A percentile compares a stretch with the other conserved stretches of the same genome.
Conservation (phyloP, 1,140 invertebrate genomes). For the Calephelis nemesis region DNA sequence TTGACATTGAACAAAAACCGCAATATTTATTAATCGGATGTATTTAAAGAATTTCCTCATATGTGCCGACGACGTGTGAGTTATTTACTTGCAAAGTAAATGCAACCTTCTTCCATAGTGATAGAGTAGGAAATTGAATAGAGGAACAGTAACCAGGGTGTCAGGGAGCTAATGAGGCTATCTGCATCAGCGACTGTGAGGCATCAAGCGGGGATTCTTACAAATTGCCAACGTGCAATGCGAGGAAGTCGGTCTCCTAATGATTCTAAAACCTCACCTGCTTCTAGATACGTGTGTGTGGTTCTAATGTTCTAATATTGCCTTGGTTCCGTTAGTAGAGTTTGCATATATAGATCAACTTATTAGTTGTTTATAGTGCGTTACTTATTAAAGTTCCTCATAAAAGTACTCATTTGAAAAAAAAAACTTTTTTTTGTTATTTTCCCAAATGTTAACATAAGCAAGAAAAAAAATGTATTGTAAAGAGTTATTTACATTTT, state of each 20-base stretch:
- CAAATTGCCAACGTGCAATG: neutral
- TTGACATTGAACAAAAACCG: no score
- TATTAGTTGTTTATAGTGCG: no score
- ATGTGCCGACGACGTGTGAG: conserved; percentile 6
- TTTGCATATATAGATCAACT: no score
- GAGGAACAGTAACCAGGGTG: neutral
- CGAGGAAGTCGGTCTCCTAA: neutral
- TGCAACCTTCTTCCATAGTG: neutral
- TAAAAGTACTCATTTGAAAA: no score
- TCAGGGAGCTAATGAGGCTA: neutral
- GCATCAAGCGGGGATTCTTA: conserved; percentile 1
- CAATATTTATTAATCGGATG: neutral
- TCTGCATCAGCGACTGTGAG: conserved; percentile 2
- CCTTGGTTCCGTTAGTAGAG: no score
- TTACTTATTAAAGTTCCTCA: no score
- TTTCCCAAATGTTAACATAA: no score
- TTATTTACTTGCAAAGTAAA: neutral
- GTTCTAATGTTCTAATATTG: neutral
- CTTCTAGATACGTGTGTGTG: neutral
- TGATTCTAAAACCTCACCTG: neutral
- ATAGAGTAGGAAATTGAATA: neutral
- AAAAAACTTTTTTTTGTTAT: no score
- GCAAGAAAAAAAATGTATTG: no score
- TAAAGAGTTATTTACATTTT: no score
- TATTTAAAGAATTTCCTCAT: conserved; percentile 1